Evolutionary conservation across 2,888 invertebrate genomes (phyloP), one percentile per base, ranked within the genome.

Genomic region (Trissolcus japonicus): DNA sequence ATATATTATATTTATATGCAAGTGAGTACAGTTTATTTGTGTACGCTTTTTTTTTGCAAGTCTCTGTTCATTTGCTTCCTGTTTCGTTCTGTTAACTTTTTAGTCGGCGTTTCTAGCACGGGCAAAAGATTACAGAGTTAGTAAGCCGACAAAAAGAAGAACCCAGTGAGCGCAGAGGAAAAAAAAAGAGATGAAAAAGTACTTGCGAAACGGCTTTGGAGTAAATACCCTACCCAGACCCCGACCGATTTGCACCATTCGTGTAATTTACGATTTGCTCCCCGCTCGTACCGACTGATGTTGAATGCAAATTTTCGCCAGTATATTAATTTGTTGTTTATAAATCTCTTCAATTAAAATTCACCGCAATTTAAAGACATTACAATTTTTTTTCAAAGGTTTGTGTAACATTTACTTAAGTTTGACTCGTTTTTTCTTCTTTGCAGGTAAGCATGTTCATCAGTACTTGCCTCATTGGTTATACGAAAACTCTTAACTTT

Each of bases 51-150:
- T n/a, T 16, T 46, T 1, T 14, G 9, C 14, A 46, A 16, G 46
- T 46, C 50, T 55, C 21, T 55, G 50, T 50, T 21, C 48, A n/a
- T 25, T 43, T 25, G 43, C 43, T 53, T 35, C 57, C 72, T 48
- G 50, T 35, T 59, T 62, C 75, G 25, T 25, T 40, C 65, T 11
- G 46, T 62, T 46, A 17, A 53, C 59, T 57, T 63, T 71, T 51
- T 59, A 41, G 50, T 16, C 62, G 55, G 19, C 41, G n/a, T 53
- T 51, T 17, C 48, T 56, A 50, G 43, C 67, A 46, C 62, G 61
- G 76, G 46, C 74, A 21, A 73, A 80, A 79, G 79, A 81, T 81
- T 80, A 76, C 79, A 79, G 79, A 65, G 60, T 77, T 68, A 61
- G 59, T 60, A 68, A 25, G 73, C 75, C 76, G 72, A 59, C 68